A percentile compares a stretch with the other conserved stretches of the same genome.
These are phyloP conservation scores for Dromococcyx pavoninus DNA, from an alignment of 2,797 vertebrate genomes.

Conservation along the genomic window DNA sequence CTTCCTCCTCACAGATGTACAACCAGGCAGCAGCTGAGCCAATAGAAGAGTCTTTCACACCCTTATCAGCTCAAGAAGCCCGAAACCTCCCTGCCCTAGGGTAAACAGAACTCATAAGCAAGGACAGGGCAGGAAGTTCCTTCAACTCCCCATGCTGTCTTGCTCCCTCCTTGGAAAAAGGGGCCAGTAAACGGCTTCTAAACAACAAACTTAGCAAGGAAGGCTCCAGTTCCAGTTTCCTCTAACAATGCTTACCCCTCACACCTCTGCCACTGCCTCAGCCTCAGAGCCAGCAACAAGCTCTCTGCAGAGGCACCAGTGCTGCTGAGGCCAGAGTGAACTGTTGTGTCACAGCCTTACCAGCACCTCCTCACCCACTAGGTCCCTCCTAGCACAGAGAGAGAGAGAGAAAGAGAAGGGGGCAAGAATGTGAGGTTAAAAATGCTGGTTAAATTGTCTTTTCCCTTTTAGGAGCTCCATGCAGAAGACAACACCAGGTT, in stretches of 20 bases:
- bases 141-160: neutral
- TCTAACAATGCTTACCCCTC: neutral
- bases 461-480: slow-evolving; percentile 82
- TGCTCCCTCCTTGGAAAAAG: neutral
- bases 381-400: neutral
- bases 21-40: neutral
- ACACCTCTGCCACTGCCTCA: neutral
- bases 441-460: slow-evolving; percentile 67
- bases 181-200: neutral
- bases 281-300: neutral
- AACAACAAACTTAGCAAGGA: neutral
- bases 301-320: neutral
- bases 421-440: slow-evolving; percentile 57
- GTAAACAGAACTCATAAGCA: neutral
- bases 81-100: neutral
- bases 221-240: neutral
- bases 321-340: neutral
- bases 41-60: neutral
- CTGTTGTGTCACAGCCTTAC: neutral
- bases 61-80: neutral
- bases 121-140: slow-evolving; percentile 2
- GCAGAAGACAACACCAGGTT: slow-evolving; percentile 83
- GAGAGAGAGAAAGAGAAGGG: neutral
- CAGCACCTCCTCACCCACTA: slow-evolving; percentile 22
- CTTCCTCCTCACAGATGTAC: neutral